These are phyloP conservation scores for Crenichthys baileyi DNA, from an alignment of 2,797 vertebrate genomes.

Conservation along the genomic window DNA sequence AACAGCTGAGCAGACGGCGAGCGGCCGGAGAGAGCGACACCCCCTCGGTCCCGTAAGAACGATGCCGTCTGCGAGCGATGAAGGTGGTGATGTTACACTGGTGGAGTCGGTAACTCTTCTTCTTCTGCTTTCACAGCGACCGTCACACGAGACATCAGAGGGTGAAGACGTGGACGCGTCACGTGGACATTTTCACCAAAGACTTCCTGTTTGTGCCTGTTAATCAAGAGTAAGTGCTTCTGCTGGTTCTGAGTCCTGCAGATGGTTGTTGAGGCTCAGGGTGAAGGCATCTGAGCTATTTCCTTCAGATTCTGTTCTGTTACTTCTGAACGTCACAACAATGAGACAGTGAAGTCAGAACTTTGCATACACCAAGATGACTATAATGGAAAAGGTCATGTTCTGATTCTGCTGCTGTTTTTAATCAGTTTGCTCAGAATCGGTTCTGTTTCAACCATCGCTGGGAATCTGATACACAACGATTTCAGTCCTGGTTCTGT, in stretches of 20 bases:
- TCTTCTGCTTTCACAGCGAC: constrained; percentile 64
- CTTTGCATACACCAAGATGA: too few species aligned
- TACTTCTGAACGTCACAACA: too few species aligned
- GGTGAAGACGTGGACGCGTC: constrained; percentile 95
- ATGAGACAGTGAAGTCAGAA: too few species aligned
- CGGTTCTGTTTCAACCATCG: neutral
- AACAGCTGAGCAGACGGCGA: constrained; percentile 89
- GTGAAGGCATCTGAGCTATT: too few species aligned
- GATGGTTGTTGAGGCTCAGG: too few species aligned
- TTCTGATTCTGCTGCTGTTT: neutral
- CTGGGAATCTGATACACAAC: too few species aligned
- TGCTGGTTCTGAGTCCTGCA: neutral
- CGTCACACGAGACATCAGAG: constrained; percentile 88
- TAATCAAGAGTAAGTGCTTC: constrained; percentile 88
- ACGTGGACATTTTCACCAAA: constrained; percentile 93
- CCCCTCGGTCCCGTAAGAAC: constrained; percentile 81
- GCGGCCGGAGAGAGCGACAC: constrained; percentile 77
- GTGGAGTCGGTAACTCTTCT: neutral
- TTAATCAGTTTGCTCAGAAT: too few species aligned
- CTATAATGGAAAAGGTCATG: neutral
- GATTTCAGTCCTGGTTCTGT: neutral
- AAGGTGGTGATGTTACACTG: neutral
- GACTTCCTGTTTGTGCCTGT: constrained; percentile 97
- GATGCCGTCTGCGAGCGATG: neutral
- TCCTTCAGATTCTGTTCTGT: too few species aligned